Evolutionary conservation across 2,888 invertebrate genomes (phyloP), one percentile per base, ranked within the genome.

Genomic region (Azorinus chamasolen): DNA sequence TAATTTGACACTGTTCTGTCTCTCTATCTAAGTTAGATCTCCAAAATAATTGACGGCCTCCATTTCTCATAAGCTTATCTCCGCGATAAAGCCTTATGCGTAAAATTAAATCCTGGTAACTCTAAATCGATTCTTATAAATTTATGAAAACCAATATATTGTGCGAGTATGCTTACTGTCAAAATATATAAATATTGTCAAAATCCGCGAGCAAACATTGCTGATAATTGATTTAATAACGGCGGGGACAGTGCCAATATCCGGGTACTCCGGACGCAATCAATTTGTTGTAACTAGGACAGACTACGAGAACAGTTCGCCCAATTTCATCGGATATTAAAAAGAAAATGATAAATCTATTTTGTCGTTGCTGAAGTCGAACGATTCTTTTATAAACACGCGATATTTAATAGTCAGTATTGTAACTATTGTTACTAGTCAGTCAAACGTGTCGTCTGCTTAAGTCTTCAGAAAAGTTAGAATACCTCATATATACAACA

Each of bases 181-280:
- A 72, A 79, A 79, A 79, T 79, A 75, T 75, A 79, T 79, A 79
- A 79, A 79, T 79, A 79, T 54, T 71, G 61, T 62, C 71, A 59
- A 65, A 77, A 81, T 78, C 81, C 64, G 32, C 54, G n/a, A 43
- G 69, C 54, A 81, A 81, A 81, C 72, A 81, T 50, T 48, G 58
- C 43, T 59, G 81, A 81, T 81, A 81, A 81, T 81, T 81, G 71
- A 70, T 81, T 75, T 77, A 81, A 81, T 81, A 81, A 78, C 66
- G 71, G 32, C 32, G 32, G 32, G 32, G 32, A 32, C 32, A 32
- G 10, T 10, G 48, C 51, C 64, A 59, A 69, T 75, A 75, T 70
- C 59, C 43, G 50, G 61, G 54, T 48, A 58, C 65, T 51, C 65
- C 53, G 22, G 41, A 37, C 18, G 48, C 61, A 78, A 81, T 81